phyloP scores from a whole-genome alignment of 1,140 invertebrate species.

The Nephila pilipes region DNA sequence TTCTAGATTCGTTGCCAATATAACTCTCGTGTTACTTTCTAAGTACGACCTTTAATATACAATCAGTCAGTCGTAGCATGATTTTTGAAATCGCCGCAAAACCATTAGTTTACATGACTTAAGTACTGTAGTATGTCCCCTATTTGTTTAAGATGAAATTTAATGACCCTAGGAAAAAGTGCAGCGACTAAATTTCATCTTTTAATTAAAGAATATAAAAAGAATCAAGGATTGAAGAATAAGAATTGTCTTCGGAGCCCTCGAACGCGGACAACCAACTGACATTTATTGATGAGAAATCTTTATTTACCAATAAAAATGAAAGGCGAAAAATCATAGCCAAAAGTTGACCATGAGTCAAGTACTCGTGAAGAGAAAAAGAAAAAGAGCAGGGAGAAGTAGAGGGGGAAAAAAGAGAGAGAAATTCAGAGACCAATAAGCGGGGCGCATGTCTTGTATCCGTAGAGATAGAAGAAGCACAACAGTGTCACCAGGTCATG shows the following conservation, averaged over 20 bases:
- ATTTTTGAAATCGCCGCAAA: too few species aligned
- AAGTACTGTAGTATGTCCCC: too few species aligned
- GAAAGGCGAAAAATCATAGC: neutral
- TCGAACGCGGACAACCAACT: neutral
- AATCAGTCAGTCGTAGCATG: too few species aligned
- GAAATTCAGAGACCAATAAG: neutral
- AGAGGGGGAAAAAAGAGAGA: neutral
- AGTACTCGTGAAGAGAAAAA: neutral
- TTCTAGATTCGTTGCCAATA: too few species aligned
- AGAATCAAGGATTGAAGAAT: neutral
- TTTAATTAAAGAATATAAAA: neutral
- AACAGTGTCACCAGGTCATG: slow-evolving; percentile 76
- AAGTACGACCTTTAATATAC: too few species aligned
- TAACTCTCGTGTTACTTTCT: too few species aligned
- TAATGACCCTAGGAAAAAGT: too few species aligned
- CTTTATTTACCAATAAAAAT: slow-evolving; percentile 58
- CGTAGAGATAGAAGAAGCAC: slow-evolving; percentile 73
- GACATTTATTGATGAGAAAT: neutral
- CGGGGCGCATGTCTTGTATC: slow-evolving; percentile 63
- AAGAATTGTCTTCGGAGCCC: neutral
- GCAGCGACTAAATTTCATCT: too few species aligned
- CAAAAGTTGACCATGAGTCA: neutral
- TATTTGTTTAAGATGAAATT: too few species aligned
- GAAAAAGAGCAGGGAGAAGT: neutral
- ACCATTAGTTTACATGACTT: too few species aligned